Evolutionary conservation across 2,113 vertebrate species (phyloP).

Genomic region (Cairina moschata): DNA sequence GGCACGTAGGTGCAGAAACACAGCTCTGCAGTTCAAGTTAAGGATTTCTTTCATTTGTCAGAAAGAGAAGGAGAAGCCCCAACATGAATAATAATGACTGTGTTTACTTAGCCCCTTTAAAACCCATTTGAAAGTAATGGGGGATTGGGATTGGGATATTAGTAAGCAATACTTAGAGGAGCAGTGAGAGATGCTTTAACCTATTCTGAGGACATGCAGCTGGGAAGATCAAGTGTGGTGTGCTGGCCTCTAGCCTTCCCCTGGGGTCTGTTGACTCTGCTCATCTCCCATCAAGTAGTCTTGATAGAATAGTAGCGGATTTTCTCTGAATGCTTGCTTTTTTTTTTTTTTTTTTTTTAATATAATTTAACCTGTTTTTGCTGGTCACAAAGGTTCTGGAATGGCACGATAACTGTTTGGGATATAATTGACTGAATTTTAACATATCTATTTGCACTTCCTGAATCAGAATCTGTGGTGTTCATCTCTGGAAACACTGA

Average conservation of each 20-base stretch:
- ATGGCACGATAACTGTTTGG: background rate
- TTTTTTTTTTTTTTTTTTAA: background rate
- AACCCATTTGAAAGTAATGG: background rate
- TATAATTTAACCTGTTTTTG: background rate
- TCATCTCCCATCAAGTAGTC: background rate
- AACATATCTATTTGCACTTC: background rate
- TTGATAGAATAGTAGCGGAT: background rate
- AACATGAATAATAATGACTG: background rate
- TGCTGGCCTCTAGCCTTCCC: background rate
- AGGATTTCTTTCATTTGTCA: conserved; percentile 10
- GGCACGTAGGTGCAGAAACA: background rate
- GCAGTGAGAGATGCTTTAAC: background rate
- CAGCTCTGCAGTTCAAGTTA: background rate
- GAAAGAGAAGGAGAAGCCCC: background rate
- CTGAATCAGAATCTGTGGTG: background rate
- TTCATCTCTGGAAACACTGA: background rate
- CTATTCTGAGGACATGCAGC: background rate
- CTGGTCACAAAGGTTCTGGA: background rate
- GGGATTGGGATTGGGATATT: background rate
- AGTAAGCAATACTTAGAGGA: background rate
- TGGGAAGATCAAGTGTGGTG: background rate
- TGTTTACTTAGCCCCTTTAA: background rate
- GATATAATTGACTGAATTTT: background rate
- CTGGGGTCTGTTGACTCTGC: background rate
- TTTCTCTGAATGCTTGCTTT: background rate